These are phyloP conservation scores for Stenodera caucasica DNA, from an alignment of 2,888 invertebrate genomes.

Conservation along the genomic window DNA sequence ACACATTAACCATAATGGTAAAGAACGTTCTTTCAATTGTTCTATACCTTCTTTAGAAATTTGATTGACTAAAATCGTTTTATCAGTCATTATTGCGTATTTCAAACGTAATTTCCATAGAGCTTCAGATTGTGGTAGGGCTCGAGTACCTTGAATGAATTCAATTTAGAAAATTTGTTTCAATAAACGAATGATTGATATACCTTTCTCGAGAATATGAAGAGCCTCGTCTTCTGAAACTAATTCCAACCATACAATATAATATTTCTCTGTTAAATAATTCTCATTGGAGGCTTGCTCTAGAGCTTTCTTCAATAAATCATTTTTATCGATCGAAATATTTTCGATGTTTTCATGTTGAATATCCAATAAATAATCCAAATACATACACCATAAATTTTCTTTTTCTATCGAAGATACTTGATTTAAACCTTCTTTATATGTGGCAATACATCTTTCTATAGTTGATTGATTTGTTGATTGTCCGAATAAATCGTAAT, in stretches of 20 bases:
- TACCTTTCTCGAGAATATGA: conserved; percentile 37
- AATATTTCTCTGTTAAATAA: conserved; percentile 44
- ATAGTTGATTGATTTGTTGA: conserved; percentile 10
- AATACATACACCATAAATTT: conserved; percentile 50
- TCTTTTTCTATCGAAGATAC: conserved; percentile 32
- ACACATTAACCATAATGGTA: conserved; percentile 57
- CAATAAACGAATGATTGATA: not conserved
- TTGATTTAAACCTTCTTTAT: conserved; percentile 40
- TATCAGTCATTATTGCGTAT: conserved; percentile 55
- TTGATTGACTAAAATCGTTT: conserved; percentile 48
- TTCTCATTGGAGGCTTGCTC: conserved; percentile 38
- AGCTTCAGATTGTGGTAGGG: conserved; percentile 54
- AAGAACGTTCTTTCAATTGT: conserved; percentile 51
- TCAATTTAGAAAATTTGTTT: not conserved
- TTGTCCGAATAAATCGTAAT: conserved; percentile 11
- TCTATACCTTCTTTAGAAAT: conserved; percentile 48
- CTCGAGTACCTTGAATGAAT: conserved; percentile 52
- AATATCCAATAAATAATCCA: conserved; percentile 61
- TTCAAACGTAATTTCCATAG: conserved; percentile 60
- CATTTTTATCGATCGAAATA: conserved; percentile 56
- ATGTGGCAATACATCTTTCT: conserved; percentile 20
- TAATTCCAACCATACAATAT: conserved; percentile 46
- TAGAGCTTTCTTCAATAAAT: conserved; percentile 57
- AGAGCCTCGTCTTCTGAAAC: conserved; percentile 36
- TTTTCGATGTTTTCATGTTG: conserved; percentile 57